These are phyloP conservation scores for Taenioides sp. DNA, from an alignment of 2,797 vertebrate genomes.

Conservation along the genomic window DNA sequence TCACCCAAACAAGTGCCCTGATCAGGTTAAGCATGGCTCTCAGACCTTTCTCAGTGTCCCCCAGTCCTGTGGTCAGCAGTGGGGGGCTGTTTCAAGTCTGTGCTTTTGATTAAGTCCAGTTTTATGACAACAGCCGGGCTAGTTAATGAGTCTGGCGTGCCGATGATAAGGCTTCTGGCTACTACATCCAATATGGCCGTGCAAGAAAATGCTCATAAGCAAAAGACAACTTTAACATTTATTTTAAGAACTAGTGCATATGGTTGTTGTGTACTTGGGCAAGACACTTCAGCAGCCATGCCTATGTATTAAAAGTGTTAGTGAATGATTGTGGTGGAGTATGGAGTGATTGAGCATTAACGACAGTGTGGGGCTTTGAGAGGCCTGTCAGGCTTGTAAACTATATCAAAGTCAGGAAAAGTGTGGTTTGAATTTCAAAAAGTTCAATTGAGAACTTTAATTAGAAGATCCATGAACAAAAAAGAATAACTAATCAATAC, in stretches of 20 bases:
- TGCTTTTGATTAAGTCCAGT: conserved; percentile 80
- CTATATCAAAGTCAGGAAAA: not conserved
- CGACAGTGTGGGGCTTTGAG: not conserved
- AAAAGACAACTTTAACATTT: not conserved
- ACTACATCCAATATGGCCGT: conserved; percentile 78
- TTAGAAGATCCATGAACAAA: not conserved
- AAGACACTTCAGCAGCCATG: not conserved
- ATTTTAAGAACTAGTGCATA: not conserved
- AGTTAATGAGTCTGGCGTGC: conserved; percentile 77
- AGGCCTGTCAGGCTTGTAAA: too few relatives aligned
- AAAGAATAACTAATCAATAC: not conserved
- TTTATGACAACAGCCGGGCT: conserved; percentile 77
- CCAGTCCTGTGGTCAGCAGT: conserved; percentile 63
- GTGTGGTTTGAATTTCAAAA: not conserved
- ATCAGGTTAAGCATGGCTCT: conserved; percentile 71
- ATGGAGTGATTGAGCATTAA: not conserved
- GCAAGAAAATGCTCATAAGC: conserved; percentile 59
- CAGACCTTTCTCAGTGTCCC: conserved; percentile 69
- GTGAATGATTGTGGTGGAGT: not conserved
- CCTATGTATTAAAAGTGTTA: not conserved
- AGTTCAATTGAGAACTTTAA: not conserved
- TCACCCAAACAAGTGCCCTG: conserved; percentile 60
- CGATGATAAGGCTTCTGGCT: conserved; percentile 80
- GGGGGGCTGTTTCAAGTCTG: conserved; percentile 77
- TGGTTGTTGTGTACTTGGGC: not conserved